Conservation (phyloP, 2,113 vertebrate genomes). For the Podarcis cretensis region DNA sequence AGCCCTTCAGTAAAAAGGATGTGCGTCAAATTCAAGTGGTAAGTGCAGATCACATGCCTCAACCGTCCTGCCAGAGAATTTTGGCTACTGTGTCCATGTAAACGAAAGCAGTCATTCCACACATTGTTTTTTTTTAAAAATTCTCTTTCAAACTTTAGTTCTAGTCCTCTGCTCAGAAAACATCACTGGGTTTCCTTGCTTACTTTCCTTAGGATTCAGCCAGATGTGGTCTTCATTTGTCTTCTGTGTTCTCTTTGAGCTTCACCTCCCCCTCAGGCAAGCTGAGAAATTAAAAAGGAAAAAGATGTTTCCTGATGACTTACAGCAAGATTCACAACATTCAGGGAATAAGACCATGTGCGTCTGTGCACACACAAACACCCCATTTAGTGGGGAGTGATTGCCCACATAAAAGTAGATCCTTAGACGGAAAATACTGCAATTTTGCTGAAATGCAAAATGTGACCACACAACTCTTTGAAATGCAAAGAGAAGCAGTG, state of each 20-base stretch:
- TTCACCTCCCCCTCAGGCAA: slow-evolving; percentile 67
- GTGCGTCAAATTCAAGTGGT: slow-evolving; percentile 30
- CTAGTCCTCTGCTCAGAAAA: slow-evolving; percentile 63
- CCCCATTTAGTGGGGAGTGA: slow-evolving; percentile 51
- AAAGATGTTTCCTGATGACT: slow-evolving; percentile 72
- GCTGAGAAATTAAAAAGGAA: slow-evolving; percentile 78
- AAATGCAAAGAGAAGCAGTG: slow-evolving; percentile 72
- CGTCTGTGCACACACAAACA: slow-evolving; percentile 8
- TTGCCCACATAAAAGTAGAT: slow-evolving; percentile 63
- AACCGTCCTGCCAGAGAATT: slow-evolving; percentile 82
- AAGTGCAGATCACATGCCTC: slow-evolving; percentile 52
- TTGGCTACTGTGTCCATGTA: slow-evolving; percentile 75
- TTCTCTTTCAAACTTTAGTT: slow-evolving; percentile 63
- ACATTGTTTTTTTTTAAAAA: slow-evolving; percentile 12
- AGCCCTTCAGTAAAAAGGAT: slow-evolving; percentile 37
- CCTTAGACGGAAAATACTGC: slow-evolving; percentile 70
- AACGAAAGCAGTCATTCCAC: slow-evolving; percentile 40
- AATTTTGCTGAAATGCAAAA: slow-evolving; percentile 79
- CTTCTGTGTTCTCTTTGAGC: slow-evolving; percentile 59
- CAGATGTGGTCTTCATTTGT: slow-evolving; percentile 46
- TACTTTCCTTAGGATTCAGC: slow-evolving; percentile 51
- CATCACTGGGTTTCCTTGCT: slow-evolving; percentile 53
- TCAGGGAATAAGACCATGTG: slow-evolving; percentile 44
- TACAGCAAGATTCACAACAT: slow-evolving; percentile 63
- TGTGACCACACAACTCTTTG: slow-evolving; percentile 76